These are phyloP conservation scores for Dendrophyllia cribrosa DNA, from an alignment of 64 coral and sea anemone species.

Conservation along the genomic window DNA sequence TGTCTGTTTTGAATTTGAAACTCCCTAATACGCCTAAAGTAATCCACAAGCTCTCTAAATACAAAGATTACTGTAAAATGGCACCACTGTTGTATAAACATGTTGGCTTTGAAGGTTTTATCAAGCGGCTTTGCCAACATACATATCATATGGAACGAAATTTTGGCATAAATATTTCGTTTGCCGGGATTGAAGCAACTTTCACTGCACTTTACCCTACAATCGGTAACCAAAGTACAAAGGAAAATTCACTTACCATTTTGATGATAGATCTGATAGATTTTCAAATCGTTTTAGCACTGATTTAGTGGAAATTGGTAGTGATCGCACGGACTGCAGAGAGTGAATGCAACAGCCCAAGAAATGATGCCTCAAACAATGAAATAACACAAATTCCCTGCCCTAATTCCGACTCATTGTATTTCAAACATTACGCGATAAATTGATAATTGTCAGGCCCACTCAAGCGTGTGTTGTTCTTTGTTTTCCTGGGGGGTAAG, in stretches of 20 bases:
- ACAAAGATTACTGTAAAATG: neutral
- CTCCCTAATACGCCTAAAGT: neutral
- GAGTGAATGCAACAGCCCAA: neutral
- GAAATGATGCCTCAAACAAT: neutral
- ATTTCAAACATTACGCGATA: slow-evolving; percentile 22
- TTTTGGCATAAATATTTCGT: neutral
- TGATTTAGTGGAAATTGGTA: neutral
- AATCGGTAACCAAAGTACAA: neutral
- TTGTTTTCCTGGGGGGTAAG: slow-evolving; percentile 36
- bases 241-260: slow-evolving; percentile 27
- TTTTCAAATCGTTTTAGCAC: neutral
- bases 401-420: slow-evolving; percentile 11
- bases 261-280: neutral
- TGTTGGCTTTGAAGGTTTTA: neutral
- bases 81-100: neutral
- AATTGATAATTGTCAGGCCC: slow-evolving; percentile 18
- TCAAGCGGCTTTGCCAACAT: neutral
- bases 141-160: neutral
- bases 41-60: neutral
- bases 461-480: neutral
- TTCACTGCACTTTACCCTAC: neutral
- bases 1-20: slow-evolving; percentile 8
- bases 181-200: no score
- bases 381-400: slow-evolving; percentile 37
- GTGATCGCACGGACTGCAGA: neutral